These are phyloP conservation scores for Psammodynastes pulverulentus DNA, from an alignment of 2,113 vertebrate genomes.

Conservation along the genomic window DNA sequence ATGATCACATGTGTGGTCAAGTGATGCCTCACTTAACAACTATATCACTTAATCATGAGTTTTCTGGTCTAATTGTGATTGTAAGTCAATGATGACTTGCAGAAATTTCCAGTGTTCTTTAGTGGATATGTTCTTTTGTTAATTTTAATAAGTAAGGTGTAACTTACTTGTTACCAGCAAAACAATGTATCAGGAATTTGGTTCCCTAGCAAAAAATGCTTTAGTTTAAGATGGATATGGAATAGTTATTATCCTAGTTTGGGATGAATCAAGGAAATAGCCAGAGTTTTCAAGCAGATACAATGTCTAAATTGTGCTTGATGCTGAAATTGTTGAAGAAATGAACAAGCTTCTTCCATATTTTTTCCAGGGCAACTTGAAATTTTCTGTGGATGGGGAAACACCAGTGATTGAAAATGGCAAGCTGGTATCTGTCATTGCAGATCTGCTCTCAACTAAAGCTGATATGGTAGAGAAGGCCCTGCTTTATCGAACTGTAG, in stretches of 20 bases:
- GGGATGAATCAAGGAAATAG: neutral
- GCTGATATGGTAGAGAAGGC: constrained; percentile 90
- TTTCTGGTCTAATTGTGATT: neutral
- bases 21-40: neutral
- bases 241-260: neutral
- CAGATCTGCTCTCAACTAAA: constrained; percentile 83
- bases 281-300: neutral
- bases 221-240: neutral
- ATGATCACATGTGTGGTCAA: neutral
- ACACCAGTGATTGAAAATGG: constrained; percentile 84
- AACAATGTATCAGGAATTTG: neutral
- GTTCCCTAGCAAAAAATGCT: neutral
- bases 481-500: constrained; percentile 89
- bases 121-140: neutral
- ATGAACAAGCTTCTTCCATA: neutral
- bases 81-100: neutral
- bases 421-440: constrained; percentile 79
- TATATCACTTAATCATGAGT: neutral
- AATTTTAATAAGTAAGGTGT: neutral
- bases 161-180: neutral
- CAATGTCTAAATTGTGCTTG: neutral
- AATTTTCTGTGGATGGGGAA: constrained; percentile 87
- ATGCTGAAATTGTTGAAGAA: neutral
- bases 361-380: constrained; percentile 84
- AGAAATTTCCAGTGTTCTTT: neutral